Evolutionary conservation across 2,797 vertebrate species (phyloP).

Genomic region (Thalassophryne amazonica): DNA sequence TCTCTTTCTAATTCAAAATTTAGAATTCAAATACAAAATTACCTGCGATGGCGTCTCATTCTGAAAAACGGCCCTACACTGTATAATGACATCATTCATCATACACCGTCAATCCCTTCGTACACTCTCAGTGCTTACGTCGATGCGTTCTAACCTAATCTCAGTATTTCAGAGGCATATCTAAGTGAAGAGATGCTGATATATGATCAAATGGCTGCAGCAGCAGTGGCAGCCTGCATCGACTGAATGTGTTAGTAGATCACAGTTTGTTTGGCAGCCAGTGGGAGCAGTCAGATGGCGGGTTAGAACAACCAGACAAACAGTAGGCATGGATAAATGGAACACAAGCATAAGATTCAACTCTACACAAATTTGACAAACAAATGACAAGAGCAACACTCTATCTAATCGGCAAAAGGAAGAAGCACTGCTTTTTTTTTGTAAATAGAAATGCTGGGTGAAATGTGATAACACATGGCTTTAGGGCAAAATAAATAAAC

Average conservation of each 20-base stretch:
- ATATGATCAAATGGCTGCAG: conserved; percentile 64
- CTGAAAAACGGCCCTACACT: conserved; percentile 32
- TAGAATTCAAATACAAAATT: conserved; percentile 31
- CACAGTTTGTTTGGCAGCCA: conserved; percentile 68
- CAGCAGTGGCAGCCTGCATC: conserved; percentile 61
- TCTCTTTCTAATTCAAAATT: conserved; percentile 4
- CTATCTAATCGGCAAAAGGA: conserved; percentile 54
- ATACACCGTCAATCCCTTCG: conserved; percentile 8
- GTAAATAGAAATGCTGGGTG: conserved; percentile 21
- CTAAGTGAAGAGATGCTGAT: conserved; percentile 54
- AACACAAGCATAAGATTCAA: conserved; percentile 48
- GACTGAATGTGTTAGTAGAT: conserved; percentile 55
- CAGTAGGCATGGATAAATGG: conserved; percentile 64
- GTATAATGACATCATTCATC: conserved; percentile 28
- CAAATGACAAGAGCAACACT: conserved; percentile 39
- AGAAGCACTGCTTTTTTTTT: conserved; percentile 24
- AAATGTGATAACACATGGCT: conserved; percentile 48
- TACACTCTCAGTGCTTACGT: conserved; percentile 31
- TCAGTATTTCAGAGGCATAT: conserved; percentile 40
- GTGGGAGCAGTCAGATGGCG: conserved; percentile 70
- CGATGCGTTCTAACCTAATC: conserved; percentile 33
- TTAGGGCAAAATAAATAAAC: conserved; percentile 25
- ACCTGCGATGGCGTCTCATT: conserved; percentile 31
- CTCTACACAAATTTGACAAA: conserved; percentile 55
- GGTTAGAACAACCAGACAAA: conserved; percentile 66